Conservation (phyloP, 2,888 invertebrate species). For the Drosophila limbata region DNA sequence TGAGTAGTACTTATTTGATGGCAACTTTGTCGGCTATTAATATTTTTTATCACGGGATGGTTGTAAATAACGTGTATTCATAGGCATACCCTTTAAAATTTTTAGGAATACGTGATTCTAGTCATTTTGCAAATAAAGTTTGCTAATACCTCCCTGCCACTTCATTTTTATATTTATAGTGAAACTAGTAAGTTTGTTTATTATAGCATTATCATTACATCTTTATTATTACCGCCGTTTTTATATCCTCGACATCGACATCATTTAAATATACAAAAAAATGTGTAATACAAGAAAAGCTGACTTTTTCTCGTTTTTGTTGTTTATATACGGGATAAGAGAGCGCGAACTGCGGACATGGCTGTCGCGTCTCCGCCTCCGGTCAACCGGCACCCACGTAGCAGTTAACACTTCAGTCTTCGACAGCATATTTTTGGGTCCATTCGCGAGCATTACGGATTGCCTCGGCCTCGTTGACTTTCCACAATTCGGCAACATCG, state of each 20-base stretch:
- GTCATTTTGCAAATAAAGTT: background rate
- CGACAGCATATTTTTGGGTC: slow-evolving; percentile 93
- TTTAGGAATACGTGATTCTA: background rate
- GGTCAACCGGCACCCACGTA: slow-evolving; percentile 25
- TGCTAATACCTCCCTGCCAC: background rate
- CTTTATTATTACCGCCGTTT: slow-evolving; percentile 44
- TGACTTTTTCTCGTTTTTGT: slow-evolving; percentile 25
- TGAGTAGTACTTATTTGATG: no score
- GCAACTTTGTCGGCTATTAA: no score
- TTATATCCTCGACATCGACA: slow-evolving; percentile 38
- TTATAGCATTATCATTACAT: slow-evolving; percentile 52
- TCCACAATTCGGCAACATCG: slow-evolving; percentile 99
- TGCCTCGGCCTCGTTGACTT: slow-evolving; percentile 97
- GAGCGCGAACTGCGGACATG: slow-evolving; percentile 15
- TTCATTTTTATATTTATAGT: background rate
- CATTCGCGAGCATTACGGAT: slow-evolving; percentile 96
- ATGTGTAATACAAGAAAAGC: slow-evolving; percentile 44
- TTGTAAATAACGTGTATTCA: no score
- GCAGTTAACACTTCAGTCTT: slow-evolving; percentile 45
- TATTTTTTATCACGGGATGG: no score
- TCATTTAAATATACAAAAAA: slow-evolving; percentile 61
- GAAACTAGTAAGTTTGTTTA: slow-evolving; percentile 24
- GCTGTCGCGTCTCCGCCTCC: slow-evolving; percentile 1
- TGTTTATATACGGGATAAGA: slow-evolving; percentile 28
- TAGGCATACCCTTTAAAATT: background rate